phyloP scores from a whole-genome alignment of 2,797 vertebrate genomes.

The Propithecus deckenii region DNA sequence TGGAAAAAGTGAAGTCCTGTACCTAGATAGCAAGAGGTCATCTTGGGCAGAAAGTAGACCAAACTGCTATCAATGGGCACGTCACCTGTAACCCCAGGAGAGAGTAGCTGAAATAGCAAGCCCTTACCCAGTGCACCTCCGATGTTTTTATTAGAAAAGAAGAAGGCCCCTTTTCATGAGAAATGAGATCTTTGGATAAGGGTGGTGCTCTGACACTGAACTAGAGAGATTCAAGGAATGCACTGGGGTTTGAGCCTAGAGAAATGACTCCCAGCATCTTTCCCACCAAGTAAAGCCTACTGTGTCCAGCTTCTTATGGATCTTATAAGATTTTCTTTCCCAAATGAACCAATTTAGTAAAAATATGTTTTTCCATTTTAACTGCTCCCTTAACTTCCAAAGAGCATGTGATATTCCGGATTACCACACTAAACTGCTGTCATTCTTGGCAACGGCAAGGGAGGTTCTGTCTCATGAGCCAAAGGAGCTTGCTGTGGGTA shows the following conservation, averaged over 20 bases:
- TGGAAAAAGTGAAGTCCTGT: neutral
- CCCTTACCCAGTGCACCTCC: neutral
- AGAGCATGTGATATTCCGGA: conserved; percentile 8
- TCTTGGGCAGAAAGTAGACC: neutral
- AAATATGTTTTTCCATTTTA: conserved; percentile 65
- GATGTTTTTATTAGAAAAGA: neutral
- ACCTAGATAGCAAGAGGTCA: neutral
- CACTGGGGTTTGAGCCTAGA: neutral
- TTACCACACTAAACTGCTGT: conserved; percentile 29
- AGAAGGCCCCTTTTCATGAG: neutral
- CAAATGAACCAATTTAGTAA: conserved; percentile 51
- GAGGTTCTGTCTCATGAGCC: conserved; percentile 2
- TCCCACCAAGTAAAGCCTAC: neutral
- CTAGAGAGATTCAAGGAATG: neutral
- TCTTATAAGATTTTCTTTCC: conserved; percentile 53
- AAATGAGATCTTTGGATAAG: neutral
- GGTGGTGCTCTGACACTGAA: neutral
- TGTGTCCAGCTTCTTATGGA: conserved; percentile 14
- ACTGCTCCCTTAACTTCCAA: conserved; percentile 61
- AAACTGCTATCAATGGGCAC: neutral
- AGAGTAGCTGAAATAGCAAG: neutral
- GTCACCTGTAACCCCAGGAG: neutral
- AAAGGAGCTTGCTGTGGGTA: neutral
- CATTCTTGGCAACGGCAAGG: conserved; percentile 26
- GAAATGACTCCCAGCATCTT: neutral